phyloP scores from a whole-genome alignment of 2,113 vertebrate species.

The Calidris pugnax region DNA sequence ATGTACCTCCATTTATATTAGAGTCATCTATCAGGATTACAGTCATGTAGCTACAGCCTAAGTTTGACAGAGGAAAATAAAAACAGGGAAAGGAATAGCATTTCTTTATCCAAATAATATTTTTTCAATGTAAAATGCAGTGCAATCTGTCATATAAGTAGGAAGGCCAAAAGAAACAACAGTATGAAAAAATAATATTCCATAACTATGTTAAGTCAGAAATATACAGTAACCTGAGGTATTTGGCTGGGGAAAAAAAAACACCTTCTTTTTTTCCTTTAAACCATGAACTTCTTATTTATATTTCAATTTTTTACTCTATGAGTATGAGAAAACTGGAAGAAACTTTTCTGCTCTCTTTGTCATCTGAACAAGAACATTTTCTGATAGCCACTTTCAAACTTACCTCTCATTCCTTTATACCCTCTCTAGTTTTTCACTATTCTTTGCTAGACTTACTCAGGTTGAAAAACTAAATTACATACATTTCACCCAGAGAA shows the following conservation, averaged over 20 bases:
- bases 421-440: background rate
- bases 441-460: background rate
- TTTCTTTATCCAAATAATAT: background rate
- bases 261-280: background rate
- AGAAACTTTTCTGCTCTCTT: background rate
- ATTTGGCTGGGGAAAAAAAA: background rate
- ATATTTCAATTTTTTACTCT: background rate
- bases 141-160: background rate
- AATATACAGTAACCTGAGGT: background rate
- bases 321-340: background rate
- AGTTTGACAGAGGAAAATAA: background rate
- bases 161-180: background rate
- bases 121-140: background rate
- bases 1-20: conserved; percentile 1
- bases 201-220: background rate
- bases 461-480: background rate
- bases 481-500: background rate
- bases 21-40: conserved; percentile 25
- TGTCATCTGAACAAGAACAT: background rate
- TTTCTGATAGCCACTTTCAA: background rate
- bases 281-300: background rate
- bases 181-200: background rate
- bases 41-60: background rate
- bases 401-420: background rate
- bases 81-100: background rate